These are phyloP conservation scores for Epinephelus lanceolatus DNA, from an alignment of 2,113 vertebrate genomes.

Conservation along the genomic window DNA sequence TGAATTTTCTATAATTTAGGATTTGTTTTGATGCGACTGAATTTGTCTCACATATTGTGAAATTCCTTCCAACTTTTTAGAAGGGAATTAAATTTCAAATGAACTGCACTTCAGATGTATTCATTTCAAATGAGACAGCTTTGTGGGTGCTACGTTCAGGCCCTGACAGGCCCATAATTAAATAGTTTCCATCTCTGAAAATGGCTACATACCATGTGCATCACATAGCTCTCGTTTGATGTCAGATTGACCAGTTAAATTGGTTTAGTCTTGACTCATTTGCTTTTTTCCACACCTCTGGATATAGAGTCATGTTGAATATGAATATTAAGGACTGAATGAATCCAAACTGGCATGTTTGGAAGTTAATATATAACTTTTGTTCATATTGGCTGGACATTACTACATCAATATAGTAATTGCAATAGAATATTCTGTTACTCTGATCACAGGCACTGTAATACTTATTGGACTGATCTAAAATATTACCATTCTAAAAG, in stretches of 20 bases:
- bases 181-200: constrained; percentile 20
- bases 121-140: not conserved
- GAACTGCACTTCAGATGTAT: not conserved
- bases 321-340: not conserved
- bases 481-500: not conserved
- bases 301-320: not conserved
- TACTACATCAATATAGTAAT: not conserved
- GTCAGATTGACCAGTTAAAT: constrained; percentile 3
- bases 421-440: too few species aligned
- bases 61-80: not conserved
- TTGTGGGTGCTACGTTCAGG: not conserved
- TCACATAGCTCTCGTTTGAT: not conserved
- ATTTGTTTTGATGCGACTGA: not conserved
- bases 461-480: not conserved
- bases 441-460: not conserved
- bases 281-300: not conserved
- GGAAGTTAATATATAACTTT: not conserved
- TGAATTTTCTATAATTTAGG: not conserved
- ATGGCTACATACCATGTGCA: not conserved
- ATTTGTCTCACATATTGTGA: not conserved
- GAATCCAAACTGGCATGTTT: too few species aligned
- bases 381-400: not conserved
- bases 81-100: constrained; percentile 5
- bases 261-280: constrained; percentile 20
- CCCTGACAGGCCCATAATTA: constrained; percentile 7